These are phyloP conservation scores for Myotis pilosus DNA, from an alignment of 2,797 vertebrate species.

Conservation along the genomic window DNA sequence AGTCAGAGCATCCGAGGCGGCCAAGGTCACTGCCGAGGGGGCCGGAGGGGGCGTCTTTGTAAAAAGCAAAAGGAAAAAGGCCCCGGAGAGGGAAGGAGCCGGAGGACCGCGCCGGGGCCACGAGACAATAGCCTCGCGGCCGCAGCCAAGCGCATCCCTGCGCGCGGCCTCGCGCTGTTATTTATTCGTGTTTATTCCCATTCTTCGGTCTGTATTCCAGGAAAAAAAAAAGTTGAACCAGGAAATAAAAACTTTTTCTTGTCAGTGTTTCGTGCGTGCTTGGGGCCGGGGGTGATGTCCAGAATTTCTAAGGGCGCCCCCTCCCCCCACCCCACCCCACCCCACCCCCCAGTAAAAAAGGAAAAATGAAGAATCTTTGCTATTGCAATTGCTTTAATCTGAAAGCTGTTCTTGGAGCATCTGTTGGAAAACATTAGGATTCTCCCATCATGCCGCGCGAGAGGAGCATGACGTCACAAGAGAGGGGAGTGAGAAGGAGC, in stretches of 20 bases:
- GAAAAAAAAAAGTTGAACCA: constrained; percentile 75
- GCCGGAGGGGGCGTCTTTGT: constrained; percentile 65
- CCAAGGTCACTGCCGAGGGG: constrained; percentile 83
- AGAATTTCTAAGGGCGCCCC: constrained; percentile 59
- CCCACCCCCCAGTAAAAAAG: constrained; percentile 61
- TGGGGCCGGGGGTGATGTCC: constrained; percentile 71
- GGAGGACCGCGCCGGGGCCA: neutral
- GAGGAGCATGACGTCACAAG: constrained; percentile 83
- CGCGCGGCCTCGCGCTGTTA: constrained; percentile 73
- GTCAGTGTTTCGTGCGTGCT: constrained; percentile 68
- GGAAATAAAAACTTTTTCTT: constrained; percentile 80
- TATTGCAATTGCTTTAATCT: constrained; percentile 81
- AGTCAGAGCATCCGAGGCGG: constrained; percentile 82
- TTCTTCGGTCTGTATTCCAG: constrained; percentile 72
- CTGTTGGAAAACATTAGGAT: constrained; percentile 87
- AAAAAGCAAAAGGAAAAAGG: constrained; percentile 3
- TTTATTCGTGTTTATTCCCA: constrained; percentile 74
- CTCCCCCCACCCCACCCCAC: constrained; percentile 66
- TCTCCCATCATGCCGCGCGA: constrained; percentile 87
- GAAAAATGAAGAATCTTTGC: constrained; percentile 71
- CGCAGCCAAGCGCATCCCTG: constrained; percentile 65
- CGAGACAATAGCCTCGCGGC: constrained; percentile 74
- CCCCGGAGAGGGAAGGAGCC: neutral
- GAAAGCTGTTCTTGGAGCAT: constrained; percentile 82
- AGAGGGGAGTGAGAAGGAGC: constrained; percentile 60